Evolutionary conservation across 1,140 invertebrate genomes (phyloP), one percentile per base, ranked within the genome.

Genomic region (Drosophila cardini): DNA sequence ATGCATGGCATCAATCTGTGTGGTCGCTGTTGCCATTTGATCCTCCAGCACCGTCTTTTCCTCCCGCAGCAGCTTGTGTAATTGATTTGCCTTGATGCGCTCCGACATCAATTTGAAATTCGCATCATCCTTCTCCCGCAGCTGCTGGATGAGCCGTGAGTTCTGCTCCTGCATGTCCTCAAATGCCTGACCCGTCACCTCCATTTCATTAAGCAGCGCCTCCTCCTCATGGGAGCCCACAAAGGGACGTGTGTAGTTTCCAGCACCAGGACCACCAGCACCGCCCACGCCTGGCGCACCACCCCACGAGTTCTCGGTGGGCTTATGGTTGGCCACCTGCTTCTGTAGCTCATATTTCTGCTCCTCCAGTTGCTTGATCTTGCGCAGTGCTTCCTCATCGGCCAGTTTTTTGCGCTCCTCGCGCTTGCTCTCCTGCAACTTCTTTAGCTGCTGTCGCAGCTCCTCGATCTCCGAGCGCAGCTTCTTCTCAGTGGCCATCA

Each of bases 161-260:
- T 99, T 99, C 92, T 99, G 98, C 90, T 99, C 98, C 93, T 99
- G 98, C 98, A 99, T 99, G 90, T 99, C 98, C 93, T 99, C 98
- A 92, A 99, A 99, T 0, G 99, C 99, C 93, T 99, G 98, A 0
- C 98, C 98, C 0, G 98, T 99, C 0, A 99, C 98, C 92, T 99
- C 99, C 97, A 99, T 99, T 93, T 99, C 99, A 91, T 98, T 99
- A 3, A 99, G 93, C 56, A 99, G 93, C 1, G 98, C 98, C 92
- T 99, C 98, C 93, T 99, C 99, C 92, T 99, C 98, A 75, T 95
- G 94, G 0, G 94, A 95, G 1, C 95, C 95, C 2, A 95, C 94
- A 89, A 95, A 95, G 9, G 94, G 94, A 50, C 94, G 91, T 0
- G 92, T 80, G 53, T 92, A 92, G 62, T 91, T 91, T 2, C 68